Evolutionary conservation across 2,113 vertebrate species (phyloP).

Genomic region (Megaceryle torquata): DNA sequence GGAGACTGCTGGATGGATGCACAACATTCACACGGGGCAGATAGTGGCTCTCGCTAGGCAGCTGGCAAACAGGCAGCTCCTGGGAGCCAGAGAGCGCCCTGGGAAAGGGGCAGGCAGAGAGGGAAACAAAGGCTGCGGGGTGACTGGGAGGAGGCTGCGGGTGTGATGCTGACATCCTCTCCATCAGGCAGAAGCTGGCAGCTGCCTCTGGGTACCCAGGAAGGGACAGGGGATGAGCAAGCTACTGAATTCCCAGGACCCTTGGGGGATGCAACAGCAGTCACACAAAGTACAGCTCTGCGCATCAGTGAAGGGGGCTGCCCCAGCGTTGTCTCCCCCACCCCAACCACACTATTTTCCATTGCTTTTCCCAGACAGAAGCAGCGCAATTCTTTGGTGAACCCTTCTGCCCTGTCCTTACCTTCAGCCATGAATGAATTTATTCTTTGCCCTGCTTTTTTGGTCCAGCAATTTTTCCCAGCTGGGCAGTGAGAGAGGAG

Average conservation of each 20-base stretch:
- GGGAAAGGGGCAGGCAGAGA: conserved; percentile 41
- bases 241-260: conserved; percentile 23
- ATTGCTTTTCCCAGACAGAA: background rate
- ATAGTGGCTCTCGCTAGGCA: conserved; percentile 41
- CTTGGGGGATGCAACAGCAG: background rate
- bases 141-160: background rate
- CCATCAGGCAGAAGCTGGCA: conserved; percentile 18
- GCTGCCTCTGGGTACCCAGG: background rate
- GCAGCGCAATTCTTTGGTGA: background rate
- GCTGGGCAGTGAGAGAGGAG: background rate
- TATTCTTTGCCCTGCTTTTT: conserved; percentile 28
- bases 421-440: conserved; percentile 36
- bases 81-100: background rate
- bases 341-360: background rate
- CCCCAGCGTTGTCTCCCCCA: background rate
- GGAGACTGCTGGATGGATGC: conserved; percentile 37
- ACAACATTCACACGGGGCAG: conserved; percentile 24
- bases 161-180: background rate
- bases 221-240: background rate
- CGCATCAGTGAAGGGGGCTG: background rate
- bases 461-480: conserved; percentile 56
- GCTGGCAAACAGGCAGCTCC: conserved; percentile 46
- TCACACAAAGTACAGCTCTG: background rate
- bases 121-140: conserved; percentile 34
- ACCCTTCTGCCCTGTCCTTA: conserved; percentile 6